Conservation (phyloP, 2,888 invertebrate genomes). For the Crocallis elinguaria region DNA sequence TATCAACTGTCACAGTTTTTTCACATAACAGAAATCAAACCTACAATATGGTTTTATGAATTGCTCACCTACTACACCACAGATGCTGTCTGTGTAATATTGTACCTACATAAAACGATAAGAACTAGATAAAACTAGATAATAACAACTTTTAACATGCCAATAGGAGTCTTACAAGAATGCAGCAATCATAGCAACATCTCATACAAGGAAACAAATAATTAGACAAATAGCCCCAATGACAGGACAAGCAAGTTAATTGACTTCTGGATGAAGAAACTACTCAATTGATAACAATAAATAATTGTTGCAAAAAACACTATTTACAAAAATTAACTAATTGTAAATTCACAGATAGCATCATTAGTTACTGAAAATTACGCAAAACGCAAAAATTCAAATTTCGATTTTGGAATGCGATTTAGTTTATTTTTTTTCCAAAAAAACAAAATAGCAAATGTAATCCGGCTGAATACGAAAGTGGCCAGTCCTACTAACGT, state of each 20-base stretch:
- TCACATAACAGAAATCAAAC: too few relatives aligned
- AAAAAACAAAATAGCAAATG: constrained; percentile 15
- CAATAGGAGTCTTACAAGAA: constrained; percentile 20
- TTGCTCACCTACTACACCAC: not conserved
- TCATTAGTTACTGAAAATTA: not conserved
- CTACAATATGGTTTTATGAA: not conserved
- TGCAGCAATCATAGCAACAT: not conserved
- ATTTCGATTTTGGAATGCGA: not conserved
- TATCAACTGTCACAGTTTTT: too few relatives aligned
- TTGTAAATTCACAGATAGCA: not conserved
- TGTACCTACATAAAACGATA: not conserved
- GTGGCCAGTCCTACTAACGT: constrained; percentile 41
- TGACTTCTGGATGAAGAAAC: constrained; percentile 4
- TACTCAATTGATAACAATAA: constrained; percentile 25
- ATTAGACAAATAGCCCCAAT: constrained; percentile 16
- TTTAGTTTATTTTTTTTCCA: not conserved
- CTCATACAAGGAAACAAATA: constrained; percentile 13
- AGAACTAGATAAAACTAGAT: constrained; percentile 3
- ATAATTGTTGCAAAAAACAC: constrained; percentile 23
- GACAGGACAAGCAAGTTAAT: constrained; percentile 10
- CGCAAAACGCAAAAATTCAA: not conserved
- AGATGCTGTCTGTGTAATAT: not conserved
- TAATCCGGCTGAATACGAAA: constrained; percentile 58
- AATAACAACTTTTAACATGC: not conserved
- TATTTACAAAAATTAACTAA: not conserved